These are phyloP conservation scores for Thymelicus sylvestris DNA, from an alignment of 2,888 invertebrate species.

Conservation along the genomic window DNA sequence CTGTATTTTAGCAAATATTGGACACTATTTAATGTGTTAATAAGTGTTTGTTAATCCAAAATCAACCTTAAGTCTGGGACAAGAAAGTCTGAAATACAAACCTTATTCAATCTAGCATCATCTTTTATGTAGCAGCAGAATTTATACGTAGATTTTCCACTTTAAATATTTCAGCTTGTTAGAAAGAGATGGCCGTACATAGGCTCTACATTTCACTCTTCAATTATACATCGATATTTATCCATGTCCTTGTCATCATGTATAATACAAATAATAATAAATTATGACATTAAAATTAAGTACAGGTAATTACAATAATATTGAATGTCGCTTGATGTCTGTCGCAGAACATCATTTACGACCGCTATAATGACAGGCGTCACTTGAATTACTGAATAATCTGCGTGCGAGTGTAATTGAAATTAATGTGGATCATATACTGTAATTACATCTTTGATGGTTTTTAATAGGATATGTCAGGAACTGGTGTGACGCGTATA, in stretches of 20 bases:
- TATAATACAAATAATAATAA: not conserved
- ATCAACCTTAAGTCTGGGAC: too few relatives aligned
- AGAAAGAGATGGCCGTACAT: too few relatives aligned
- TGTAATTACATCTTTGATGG: not conserved
- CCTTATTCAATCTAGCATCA: too few relatives aligned
- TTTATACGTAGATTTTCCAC: too few relatives aligned
- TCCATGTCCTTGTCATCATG: not conserved
- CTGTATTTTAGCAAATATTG: too few relatives aligned
- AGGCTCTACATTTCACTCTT: too few relatives aligned
- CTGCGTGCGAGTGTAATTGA: not conserved
- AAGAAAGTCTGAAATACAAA: too few relatives aligned
- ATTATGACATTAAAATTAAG: constrained; percentile 7
- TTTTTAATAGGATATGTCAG: not conserved
- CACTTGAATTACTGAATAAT: constrained; percentile 1
- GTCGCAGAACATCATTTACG: not conserved
- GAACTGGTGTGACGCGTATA: not conserved
- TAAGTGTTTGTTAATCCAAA: too few relatives aligned
- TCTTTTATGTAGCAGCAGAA: too few relatives aligned
- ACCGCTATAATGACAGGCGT: not conserved
- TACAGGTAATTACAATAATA: not conserved
- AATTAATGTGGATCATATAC: not conserved
- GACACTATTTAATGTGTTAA: too few relatives aligned
- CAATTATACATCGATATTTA: not conserved
- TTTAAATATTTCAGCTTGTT: too few relatives aligned
- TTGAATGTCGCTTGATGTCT: not conserved